Percentiles rank a stretch among this genome's conserved stretches.
These are phyloP conservation scores for Drosophila kohkoa DNA, from an alignment of 1,140 invertebrate species.

Conservation along the genomic window DNA sequence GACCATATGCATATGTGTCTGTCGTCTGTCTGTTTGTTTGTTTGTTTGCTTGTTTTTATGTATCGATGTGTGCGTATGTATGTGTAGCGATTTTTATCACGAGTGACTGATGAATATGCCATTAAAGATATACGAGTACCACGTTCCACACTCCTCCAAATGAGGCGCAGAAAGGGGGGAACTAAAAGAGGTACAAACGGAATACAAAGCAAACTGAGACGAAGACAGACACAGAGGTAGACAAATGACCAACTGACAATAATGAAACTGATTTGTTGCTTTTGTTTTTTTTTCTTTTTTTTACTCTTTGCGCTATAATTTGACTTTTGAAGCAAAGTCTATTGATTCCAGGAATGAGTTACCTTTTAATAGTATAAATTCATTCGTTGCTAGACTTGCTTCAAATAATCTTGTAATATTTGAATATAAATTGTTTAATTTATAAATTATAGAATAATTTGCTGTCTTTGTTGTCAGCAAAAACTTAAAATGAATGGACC, in stretches of 20 bases:
- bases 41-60: conserved; percentile 9
- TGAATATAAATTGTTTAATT: too few relatives aligned
- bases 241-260: conserved; percentile 73
- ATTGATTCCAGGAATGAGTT: conserved; percentile 1
- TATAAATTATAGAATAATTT: too few relatives aligned
- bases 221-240: conserved; percentile 27
- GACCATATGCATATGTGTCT: conserved; percentile 13
- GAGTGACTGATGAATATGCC: conserved; percentile 82
- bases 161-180: background rate
- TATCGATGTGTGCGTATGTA: conserved; percentile 39
- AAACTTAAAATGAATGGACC: too few relatives aligned
- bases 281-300: conserved; percentile 24
- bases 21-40: background rate
- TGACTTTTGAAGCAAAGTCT: background rate
- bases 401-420: too few relatives aligned
- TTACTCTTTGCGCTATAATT: conserved; percentile 22
- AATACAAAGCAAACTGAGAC: conserved; percentile 33
- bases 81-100: conserved; percentile 70
- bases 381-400: too few relatives aligned
- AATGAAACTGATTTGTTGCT: conserved; percentile 69
- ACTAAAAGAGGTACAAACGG: conserved; percentile 28
- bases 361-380: background rate
- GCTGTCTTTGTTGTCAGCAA: too few relatives aligned
- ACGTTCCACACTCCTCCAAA: conserved; percentile 29
- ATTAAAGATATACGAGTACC: conserved; percentile 75